These are phyloP conservation scores for Anguilla marmorata DNA, from an alignment of 2,797 vertebrate genomes.

Conservation along the genomic window DNA sequence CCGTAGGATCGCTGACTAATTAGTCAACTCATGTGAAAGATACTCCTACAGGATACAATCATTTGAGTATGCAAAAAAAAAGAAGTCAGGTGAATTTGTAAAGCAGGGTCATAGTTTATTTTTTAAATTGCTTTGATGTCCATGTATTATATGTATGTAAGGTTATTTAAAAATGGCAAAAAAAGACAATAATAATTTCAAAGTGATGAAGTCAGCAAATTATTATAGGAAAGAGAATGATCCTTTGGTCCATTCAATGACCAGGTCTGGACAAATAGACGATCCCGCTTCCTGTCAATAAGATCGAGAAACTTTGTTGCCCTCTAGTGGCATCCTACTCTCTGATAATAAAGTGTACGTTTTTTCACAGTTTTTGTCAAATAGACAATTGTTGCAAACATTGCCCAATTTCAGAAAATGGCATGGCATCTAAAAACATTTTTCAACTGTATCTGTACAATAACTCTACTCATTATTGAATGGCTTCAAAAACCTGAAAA, in stretches of 20 bases:
- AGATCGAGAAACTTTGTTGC: conserved; percentile 31
- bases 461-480: too few relatives aligned
- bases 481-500: too few relatives aligned
- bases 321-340: conserved; percentile 41
- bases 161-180: conserved; percentile 37
- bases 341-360: neutral
- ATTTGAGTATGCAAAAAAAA: conserved; percentile 55
- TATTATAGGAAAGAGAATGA: neutral
- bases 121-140: conserved; percentile 58
- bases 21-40: neutral
- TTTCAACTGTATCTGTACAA: too few relatives aligned
- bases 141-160: conserved; percentile 44
- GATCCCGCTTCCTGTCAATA: neutral
- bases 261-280: neutral
- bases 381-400: too few relatives aligned
- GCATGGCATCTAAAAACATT: too few relatives aligned
- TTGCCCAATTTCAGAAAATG: too few relatives aligned
- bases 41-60: conserved; percentile 9
- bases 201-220: conserved; percentile 47
- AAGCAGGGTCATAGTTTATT: conserved; percentile 30
- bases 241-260: neutral
- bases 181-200: conserved; percentile 46
- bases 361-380: too few relatives aligned
- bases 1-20: neutral
- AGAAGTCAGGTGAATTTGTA: conserved; percentile 18